Conservation (phyloP, 2,113 vertebrate genomes). For the rat (Rattus norvegicus) region GRCr8 NC_086023.1:57212001-57212500, state of each 20-base stretch:
- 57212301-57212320: neutral
- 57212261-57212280: neutral
- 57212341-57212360: neutral
- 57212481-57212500: too few relatives aligned
- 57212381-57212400: neutral
- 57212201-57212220: neutral
- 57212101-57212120: neutral
- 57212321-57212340: neutral
- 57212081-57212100: neutral
- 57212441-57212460: neutral
- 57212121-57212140: neutral
- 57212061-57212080: neutral
- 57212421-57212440: neutral
- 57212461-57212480: neutral
- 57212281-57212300: neutral
- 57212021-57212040: neutral
- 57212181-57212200: neutral
- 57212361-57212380: neutral
- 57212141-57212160: conserved; percentile 35
- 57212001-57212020: neutral
- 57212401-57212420: neutral
- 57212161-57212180: neutral
- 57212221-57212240: neutral
- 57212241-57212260: neutral
- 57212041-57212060: neutral